Evolutionary conservation across 2,888 invertebrate genomes (phyloP).

Genomic region (Harmothoe impar): DNA sequence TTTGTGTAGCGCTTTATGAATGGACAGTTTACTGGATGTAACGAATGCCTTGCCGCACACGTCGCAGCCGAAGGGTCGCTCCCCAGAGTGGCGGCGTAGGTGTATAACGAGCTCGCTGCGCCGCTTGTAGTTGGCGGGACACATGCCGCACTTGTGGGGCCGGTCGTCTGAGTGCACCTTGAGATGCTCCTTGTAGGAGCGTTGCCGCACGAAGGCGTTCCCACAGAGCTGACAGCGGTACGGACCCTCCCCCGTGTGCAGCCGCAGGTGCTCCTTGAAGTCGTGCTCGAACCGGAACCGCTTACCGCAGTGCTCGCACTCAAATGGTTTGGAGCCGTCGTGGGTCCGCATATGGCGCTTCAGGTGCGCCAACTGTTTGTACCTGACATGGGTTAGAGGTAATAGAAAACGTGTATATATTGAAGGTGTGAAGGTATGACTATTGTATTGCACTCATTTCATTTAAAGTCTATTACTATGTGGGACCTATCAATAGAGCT

Average conservation of each 20-base stretch:
- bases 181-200: slow-evolving; percentile 50
- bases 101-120: slow-evolving; percentile 40
- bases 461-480: not conserved
- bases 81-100: slow-evolving; percentile 15
- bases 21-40: slow-evolving; percentile 48
- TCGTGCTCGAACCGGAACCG: slow-evolving; percentile 52
- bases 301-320: slow-evolving; percentile 51
- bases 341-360: slow-evolving; percentile 54
- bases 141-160: slow-evolving; percentile 23
- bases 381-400: no score
- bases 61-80: slow-evolving; percentile 32
- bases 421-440: no score
- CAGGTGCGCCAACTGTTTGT: slow-evolving; percentile 52
- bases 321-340: slow-evolving; percentile 35
- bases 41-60: slow-evolving; percentile 48
- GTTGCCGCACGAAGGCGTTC: slow-evolving; percentile 27
- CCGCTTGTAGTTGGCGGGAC: slow-evolving; percentile 36
- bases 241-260: slow-evolving; percentile 54
- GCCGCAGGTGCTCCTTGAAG: slow-evolving; percentile 53
- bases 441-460: not conserved
- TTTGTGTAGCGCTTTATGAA: slow-evolving; percentile 37
- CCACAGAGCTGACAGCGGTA: slow-evolving; percentile 47
- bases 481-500: no score
- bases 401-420: not conserved
- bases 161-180: slow-evolving; percentile 54